These are phyloP conservation scores for Apodemia mormo DNA, from an alignment of 2,888 invertebrate species.

Conservation along the genomic window DNA sequence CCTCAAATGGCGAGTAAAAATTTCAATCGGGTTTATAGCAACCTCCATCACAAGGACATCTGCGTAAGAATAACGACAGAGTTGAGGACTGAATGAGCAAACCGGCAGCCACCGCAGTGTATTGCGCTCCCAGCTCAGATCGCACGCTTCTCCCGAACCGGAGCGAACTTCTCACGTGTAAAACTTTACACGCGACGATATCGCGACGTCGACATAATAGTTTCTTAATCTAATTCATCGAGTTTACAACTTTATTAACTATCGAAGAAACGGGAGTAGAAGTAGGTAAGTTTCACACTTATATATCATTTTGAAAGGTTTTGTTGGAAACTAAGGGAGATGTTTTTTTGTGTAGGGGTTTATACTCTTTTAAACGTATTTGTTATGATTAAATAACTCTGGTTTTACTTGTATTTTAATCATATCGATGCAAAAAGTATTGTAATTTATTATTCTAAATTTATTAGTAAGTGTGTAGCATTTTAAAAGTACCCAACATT, in stretches of 20 bases:
- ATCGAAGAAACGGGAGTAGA: conserved; percentile 2
- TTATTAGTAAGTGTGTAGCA: too few species aligned
- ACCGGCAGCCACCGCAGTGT: conserved; percentile 64
- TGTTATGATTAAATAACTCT: too few species aligned
- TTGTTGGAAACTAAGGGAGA: not conserved
- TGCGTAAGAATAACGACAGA: conserved; percentile 76
- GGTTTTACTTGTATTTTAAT: too few species aligned
- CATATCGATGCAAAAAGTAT: too few species aligned
- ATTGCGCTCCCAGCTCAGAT: conserved; percentile 59
- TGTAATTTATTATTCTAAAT: too few species aligned
- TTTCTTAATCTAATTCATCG: not conserved
- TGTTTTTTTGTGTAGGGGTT: too few species aligned
- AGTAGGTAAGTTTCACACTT: conserved; percentile 29
- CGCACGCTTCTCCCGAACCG: conserved; percentile 52
- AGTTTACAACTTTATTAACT: conserved; percentile 1
- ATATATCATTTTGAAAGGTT: not conserved
- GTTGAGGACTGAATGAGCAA: conserved; percentile 71
- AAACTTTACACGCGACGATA: conserved; percentile 56
- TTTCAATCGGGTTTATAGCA: conserved; percentile 29
- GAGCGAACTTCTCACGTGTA: conserved; percentile 36
- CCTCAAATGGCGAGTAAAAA: conserved; percentile 15
- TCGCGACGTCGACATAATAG: conserved; percentile 15
- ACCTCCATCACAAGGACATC: conserved; percentile 51
- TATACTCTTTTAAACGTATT: too few species aligned
- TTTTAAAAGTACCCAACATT: too few species aligned